Evolutionary conservation across 2,797 vertebrate genomes (phyloP).

Genomic region (Mycteria americana): DNA sequence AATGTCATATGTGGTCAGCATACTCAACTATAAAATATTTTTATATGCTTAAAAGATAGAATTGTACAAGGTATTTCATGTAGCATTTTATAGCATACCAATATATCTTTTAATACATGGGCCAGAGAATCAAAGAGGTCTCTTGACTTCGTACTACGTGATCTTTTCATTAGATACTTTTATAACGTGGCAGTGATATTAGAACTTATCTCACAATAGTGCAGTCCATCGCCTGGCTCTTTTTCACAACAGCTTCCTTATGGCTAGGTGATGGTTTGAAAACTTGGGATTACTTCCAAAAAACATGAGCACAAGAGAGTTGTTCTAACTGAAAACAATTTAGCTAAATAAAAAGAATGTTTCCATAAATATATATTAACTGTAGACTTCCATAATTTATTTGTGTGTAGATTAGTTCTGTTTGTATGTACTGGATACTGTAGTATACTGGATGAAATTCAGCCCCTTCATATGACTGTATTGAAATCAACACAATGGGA

Average conservation of each 20-base stretch:
- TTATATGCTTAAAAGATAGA: not conserved
- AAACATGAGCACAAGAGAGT: not conserved
- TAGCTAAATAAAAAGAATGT: not conserved
- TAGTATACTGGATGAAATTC: not conserved
- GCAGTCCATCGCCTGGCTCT: not conserved
- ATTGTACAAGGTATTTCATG: not conserved
- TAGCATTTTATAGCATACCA: not conserved
- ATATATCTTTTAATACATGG: not conserved
- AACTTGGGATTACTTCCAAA: not conserved
- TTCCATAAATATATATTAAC: not conserved
- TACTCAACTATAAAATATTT: not conserved
- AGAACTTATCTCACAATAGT: constrained; percentile 6
- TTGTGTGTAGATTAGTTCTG: not conserved
- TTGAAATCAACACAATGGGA: not conserved
- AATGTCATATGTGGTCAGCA: not conserved
- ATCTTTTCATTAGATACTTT: constrained; percentile 40
- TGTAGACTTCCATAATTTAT: not conserved
- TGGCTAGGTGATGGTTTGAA: not conserved
- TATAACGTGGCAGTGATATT: constrained; percentile 3
- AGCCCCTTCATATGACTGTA: not conserved
- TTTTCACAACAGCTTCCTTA: constrained; percentile 24
- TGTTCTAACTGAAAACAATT: not conserved
- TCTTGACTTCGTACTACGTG: not conserved
- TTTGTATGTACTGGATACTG: not conserved
- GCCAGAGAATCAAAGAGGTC: not conserved